phyloP scores from a whole-genome alignment of 2,797 vertebrate genomes.

The Tokudaia muenninki region DNA sequence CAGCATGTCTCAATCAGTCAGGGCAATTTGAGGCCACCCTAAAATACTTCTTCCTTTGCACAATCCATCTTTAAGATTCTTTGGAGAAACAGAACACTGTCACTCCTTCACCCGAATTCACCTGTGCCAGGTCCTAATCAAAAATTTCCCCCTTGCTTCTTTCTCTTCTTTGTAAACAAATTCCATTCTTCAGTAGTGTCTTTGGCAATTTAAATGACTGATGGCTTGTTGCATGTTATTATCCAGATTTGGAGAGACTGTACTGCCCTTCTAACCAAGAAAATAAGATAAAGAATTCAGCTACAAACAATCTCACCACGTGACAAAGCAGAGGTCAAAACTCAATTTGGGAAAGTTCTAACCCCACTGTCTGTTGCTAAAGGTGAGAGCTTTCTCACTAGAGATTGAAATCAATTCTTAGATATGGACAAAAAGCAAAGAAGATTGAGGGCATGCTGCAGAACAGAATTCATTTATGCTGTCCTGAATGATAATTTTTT shows the following conservation, averaged over 20 bases:
- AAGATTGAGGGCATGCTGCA: neutral
- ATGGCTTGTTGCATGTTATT: slow-evolving; percentile 48
- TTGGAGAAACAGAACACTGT: neutral
- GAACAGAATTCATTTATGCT: slow-evolving; percentile 45
- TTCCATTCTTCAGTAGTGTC: slow-evolving; percentile 45
- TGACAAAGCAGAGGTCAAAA: slow-evolving; percentile 27
- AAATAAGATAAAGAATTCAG: slow-evolving; percentile 61
- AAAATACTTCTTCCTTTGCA: neutral
- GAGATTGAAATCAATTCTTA: slow-evolving; percentile 39
- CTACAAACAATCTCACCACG: slow-evolving; percentile 2
- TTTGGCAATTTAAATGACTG: slow-evolving; percentile 55
- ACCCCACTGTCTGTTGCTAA: neutral
- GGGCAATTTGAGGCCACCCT: neutral
- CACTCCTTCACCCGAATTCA: neutral
- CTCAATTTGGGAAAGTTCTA: slow-evolving; percentile 61
- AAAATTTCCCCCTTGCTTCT: slow-evolving; percentile 29
- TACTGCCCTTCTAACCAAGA: neutral
- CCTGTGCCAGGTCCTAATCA: slow-evolving; percentile 1
- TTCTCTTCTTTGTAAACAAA: neutral
- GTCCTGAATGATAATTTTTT: neutral
- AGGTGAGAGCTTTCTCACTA: slow-evolving; percentile 43
- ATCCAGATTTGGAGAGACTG: slow-evolving; percentile 43
- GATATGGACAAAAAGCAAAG: slow-evolving; percentile 31
- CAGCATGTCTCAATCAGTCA: neutral
- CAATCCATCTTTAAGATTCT: slow-evolving; percentile 23